phyloP scores from a whole-genome alignment of 2,113 vertebrate genomes.

The Nesoenas mayeri region DNA sequence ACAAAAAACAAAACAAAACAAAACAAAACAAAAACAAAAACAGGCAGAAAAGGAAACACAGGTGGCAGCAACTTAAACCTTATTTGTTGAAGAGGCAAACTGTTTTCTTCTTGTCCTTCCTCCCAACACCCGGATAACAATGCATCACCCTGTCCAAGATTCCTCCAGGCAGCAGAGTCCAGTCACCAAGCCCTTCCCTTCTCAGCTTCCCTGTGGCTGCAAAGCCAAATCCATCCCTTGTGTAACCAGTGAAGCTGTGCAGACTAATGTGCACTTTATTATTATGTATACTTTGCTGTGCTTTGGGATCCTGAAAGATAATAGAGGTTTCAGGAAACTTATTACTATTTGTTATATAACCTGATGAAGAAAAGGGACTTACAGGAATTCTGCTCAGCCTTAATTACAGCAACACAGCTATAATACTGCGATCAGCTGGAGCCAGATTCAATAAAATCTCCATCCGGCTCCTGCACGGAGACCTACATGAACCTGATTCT shows the following conservation, averaged over 20 bases:
- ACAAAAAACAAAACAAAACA: background rate
- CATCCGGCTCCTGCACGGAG: conserved; percentile 55
- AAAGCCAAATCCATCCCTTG: background rate
- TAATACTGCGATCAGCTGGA: conserved; percentile 11
- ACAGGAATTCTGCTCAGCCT: background rate
- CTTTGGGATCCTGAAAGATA: background rate
- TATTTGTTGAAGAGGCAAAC: background rate
- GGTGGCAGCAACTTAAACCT: background rate
- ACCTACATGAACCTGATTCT: conserved; percentile 54
- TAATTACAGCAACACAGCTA: conserved; percentile 38
- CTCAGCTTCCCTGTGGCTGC: background rate
- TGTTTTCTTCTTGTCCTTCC: background rate
- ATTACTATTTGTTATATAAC: conserved; percentile 11
- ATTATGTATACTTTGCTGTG: rapidly evolving
- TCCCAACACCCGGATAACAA: rapidly evolving
- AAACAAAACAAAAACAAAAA: background rate
- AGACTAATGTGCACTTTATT: background rate
- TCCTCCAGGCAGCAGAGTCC: no score
- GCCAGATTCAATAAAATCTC: conserved; percentile 65
- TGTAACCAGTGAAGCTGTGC: background rate
- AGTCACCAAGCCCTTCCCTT: no score
- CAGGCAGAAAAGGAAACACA: background rate
- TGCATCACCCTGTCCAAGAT: background rate
- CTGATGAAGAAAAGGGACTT: background rate
- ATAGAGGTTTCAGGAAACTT: conserved; percentile 9